Evolutionary conservation across 2,888 invertebrate genomes (phyloP).

Genomic region (Lasioglossum villosulum): DNA sequence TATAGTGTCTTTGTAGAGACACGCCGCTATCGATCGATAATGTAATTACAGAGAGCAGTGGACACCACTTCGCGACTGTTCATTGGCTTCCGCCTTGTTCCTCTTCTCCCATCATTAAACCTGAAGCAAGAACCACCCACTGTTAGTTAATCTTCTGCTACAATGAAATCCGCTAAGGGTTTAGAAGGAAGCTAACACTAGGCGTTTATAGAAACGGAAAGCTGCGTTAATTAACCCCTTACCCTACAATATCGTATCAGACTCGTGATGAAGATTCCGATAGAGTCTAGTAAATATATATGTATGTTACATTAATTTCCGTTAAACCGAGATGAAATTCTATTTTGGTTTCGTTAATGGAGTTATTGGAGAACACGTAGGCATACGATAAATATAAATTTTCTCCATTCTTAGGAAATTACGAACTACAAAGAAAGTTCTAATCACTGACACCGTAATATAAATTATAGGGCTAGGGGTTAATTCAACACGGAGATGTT

Average conservation of each 20-base stretch:
- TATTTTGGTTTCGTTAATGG: too few relatives aligned
- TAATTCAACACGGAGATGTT: not conserved
- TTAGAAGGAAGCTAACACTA: not conserved
- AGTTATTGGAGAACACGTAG: too few relatives aligned
- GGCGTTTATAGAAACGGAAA: not conserved
- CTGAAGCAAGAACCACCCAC: not conserved
- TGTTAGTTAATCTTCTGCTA: not conserved
- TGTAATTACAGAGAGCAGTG: constrained; percentile 5
- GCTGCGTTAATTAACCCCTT: not conserved
- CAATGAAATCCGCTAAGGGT: not conserved
- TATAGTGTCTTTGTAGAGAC: not conserved
- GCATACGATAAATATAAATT: too few relatives aligned
- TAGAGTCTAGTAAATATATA: too few relatives aligned
- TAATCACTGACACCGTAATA: too few relatives aligned
- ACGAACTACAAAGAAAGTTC: too few relatives aligned
- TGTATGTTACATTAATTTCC: too few relatives aligned
- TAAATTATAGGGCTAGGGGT: too few relatives aligned
- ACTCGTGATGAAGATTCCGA: too few relatives aligned
- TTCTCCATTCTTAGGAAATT: too few relatives aligned
- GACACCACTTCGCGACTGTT: not conserved
- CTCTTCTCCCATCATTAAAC: not conserved
- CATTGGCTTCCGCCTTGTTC: constrained; percentile 5
- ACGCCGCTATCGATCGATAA: not conserved
- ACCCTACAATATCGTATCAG: too few relatives aligned
- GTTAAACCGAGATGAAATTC: too few relatives aligned